Evolutionary conservation across 2,113 vertebrate species (phyloP).

Genomic region (Chroicocephalus ridibundus): DNA sequence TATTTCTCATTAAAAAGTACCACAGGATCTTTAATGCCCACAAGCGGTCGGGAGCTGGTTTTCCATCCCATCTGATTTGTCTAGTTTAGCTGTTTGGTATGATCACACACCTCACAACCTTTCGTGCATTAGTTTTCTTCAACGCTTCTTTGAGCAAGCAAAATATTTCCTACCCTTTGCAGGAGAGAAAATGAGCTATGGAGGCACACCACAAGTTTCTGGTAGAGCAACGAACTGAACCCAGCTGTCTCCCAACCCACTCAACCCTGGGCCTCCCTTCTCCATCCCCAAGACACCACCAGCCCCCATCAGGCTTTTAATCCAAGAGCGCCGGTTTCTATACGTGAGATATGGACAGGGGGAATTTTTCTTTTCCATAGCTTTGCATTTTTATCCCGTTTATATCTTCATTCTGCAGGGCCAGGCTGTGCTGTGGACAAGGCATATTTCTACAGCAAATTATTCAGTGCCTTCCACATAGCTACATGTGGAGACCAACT

Average conservation of each 20-base stretch:
- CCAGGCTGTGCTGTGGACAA: neutral
- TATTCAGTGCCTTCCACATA: neutral
- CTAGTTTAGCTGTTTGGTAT: neutral
- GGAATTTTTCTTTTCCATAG: neutral
- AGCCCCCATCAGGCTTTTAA: neutral
- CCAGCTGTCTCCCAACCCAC: neutral
- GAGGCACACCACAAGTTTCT: neutral
- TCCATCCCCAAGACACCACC: neutral
- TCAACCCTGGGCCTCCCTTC: neutral
- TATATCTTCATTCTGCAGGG: neutral
- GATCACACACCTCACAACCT: neutral
- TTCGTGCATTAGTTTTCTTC: neutral
- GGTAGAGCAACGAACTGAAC: neutral
- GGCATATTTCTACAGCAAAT: neutral
- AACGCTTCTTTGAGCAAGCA: fast-evolving
- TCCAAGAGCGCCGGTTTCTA: neutral
- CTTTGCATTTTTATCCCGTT: neutral
- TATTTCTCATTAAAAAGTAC: neutral
- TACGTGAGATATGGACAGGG: fast-evolving
- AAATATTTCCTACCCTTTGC: neutral
- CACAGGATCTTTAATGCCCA: neutral
- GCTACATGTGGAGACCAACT: neutral
- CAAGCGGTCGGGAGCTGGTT: neutral
- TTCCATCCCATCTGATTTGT: neutral
- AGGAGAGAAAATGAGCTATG: neutral